Evolutionary conservation across 2,888 invertebrate species (phyloP).

Genomic region (Caradrina clavipalpis): DNA sequence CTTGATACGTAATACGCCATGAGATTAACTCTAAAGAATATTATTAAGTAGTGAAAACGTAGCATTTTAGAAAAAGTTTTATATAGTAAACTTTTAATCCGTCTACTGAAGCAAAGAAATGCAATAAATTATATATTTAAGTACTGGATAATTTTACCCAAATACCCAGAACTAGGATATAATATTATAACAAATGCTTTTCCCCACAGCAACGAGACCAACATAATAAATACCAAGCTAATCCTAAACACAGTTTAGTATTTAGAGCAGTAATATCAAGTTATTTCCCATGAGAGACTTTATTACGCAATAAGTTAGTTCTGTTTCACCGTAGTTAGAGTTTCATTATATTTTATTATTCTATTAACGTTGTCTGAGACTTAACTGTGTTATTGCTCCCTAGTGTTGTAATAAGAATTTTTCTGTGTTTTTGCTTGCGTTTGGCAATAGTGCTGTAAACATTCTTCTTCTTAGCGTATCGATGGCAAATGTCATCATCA

Average conservation of each 20-base stretch:
- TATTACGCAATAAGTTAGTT: conserved; percentile 7
- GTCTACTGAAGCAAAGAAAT: no score
- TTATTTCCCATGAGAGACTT: conserved; percentile 21
- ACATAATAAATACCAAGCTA: neutral
- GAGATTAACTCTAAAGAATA: no score
- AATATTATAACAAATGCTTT: neutral
- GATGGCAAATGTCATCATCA: no score
- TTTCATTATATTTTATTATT: conserved; percentile 42
- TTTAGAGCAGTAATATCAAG: neutral
- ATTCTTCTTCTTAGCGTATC: no score
- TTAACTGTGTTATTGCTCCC: conserved; percentile 14
- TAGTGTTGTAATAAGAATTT: conserved; percentile 7
- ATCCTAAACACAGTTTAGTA: neutral
- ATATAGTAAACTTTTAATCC: no score
- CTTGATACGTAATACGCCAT: no score
- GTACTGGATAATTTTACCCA: no score
- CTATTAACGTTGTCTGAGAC: conserved; percentile 13
- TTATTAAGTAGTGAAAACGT: no score
- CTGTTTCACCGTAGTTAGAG: conserved; percentile 11
- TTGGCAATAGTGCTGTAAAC: neutral
- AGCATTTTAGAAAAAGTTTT: no score
- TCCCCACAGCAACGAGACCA: no score
- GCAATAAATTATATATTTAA: no score
- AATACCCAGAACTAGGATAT: neutral
- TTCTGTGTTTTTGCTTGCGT: conserved; percentile 8